phyloP scores from a whole-genome alignment of 1,140 invertebrate species.

The Atta colombica region DNA sequence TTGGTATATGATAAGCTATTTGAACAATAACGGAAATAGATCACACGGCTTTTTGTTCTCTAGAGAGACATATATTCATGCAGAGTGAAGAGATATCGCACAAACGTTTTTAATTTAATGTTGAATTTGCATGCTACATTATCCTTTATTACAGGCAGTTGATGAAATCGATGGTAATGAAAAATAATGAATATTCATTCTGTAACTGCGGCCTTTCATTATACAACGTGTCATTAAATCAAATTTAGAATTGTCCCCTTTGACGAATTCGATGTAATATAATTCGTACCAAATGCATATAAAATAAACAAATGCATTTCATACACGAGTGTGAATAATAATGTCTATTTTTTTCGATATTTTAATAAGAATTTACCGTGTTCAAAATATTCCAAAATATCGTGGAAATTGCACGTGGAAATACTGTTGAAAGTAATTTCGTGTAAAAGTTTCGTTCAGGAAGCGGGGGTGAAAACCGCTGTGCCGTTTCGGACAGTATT shows the following conservation, averaged over 20 bases:
- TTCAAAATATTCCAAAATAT: not conserved
- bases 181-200: slow-evolving; percentile 60
- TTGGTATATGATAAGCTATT: slow-evolving; percentile 13
- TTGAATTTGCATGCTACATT: slow-evolving; percentile 48
- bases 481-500: slow-evolving; percentile 43
- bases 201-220: slow-evolving; percentile 27
- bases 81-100: not conserved
- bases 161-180: slow-evolving; percentile 46
- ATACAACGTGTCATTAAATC: slow-evolving; percentile 40
- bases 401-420: not conserved
- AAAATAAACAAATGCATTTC: not conserved
- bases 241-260: slow-evolving; percentile 35
- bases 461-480: slow-evolving; percentile 40
- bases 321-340: not conserved
- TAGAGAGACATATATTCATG: not conserved
- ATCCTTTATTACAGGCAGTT: slow-evolving; percentile 25
- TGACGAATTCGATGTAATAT: not conserved
- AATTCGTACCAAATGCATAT: not conserved
- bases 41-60: not conserved
- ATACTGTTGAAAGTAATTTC: not conserved
- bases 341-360: not conserved
- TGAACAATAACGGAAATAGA: slow-evolving; percentile 14
- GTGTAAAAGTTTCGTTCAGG: not conserved
- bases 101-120: slow-evolving; percentile 42
- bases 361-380: not conserved